phyloP scores from a whole-genome alignment of 2,113 vertebrate genomes.

The Muntiacus muntjak region DNA sequence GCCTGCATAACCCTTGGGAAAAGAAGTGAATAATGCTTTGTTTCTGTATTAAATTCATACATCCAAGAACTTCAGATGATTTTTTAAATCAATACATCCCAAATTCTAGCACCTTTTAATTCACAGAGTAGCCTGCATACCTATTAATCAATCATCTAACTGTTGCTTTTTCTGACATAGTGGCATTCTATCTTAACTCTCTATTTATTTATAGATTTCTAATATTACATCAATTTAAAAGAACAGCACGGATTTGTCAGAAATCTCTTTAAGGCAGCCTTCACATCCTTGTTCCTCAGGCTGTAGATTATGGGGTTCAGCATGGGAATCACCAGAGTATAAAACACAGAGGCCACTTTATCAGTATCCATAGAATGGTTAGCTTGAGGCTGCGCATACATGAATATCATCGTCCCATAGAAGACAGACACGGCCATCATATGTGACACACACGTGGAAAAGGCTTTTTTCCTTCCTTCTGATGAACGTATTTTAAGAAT shows the following conservation, averaged over 20 bases:
- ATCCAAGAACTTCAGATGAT: not conserved
- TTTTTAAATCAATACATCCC: not conserved
- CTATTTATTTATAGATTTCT: not conserved
- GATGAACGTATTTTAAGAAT: not conserved
- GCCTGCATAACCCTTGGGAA: not conserved
- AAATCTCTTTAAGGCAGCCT: not conserved
- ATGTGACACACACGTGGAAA: not conserved
- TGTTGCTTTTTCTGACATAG: not conserved
- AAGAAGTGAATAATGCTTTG: not conserved
- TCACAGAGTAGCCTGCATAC: not conserved
- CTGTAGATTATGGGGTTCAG: conserved; percentile 47
- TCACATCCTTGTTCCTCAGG: not conserved
- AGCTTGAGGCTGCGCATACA: conserved; percentile 28
- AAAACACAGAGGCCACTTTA: conserved; percentile 63
- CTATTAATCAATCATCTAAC: not conserved
- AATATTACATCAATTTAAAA: not conserved
- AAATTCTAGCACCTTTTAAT: not conserved
- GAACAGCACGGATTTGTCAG: not conserved
- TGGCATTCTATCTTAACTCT: not conserved
- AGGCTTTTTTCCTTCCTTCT: not conserved
- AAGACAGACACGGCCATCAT: not conserved
- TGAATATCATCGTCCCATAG: conserved; percentile 41
- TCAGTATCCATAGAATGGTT: conserved; percentile 43
- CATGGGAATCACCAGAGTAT: conserved; percentile 64
- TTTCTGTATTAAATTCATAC: not conserved